These are phyloP conservation scores for Pocillopora verrucosa DNA, from an alignment of 64 coral and sea anemone species.

Conservation along the genomic window DNA sequence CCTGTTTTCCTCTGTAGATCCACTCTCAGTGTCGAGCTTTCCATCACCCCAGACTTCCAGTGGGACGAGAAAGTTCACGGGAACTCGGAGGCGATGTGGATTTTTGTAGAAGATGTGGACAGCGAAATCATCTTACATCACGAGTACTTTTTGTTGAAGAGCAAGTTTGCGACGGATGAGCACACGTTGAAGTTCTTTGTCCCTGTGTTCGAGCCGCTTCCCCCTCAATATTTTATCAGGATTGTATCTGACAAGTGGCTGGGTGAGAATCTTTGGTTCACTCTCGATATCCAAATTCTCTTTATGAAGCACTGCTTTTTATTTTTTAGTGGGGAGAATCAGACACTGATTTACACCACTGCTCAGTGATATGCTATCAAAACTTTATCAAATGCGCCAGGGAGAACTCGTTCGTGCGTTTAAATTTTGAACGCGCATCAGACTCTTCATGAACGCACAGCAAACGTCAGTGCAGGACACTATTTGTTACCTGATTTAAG, in stretches of 20 bases:
- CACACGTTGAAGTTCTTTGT: slow-evolving; percentile 98
- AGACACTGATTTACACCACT: not conserved
- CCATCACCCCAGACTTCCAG: slow-evolving; percentile 96
- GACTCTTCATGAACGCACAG: too few relatives aligned
- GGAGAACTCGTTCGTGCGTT: too few relatives aligned
- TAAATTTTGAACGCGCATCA: too few relatives aligned
- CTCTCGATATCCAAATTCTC: not conserved
- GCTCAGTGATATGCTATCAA: not conserved
- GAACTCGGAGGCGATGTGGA: slow-evolving; percentile 98
- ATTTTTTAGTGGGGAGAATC: not conserved
- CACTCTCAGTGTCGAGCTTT: slow-evolving; percentile 92
- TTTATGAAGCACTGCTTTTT: not conserved
- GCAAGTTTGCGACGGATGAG: slow-evolving; percentile 93
- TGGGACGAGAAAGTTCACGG: slow-evolving; percentile 99
- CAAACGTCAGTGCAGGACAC: too few relatives aligned
- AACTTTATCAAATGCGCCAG: too few relatives aligned
- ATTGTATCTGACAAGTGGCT: slow-evolving; percentile 97
- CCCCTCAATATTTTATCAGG: slow-evolving; percentile 96
- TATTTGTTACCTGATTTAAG: too few relatives aligned
- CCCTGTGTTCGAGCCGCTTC: slow-evolving; percentile 95
- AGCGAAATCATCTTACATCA: slow-evolving; percentile 99
- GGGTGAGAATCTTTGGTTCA: slow-evolving; percentile 41
- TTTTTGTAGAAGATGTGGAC: slow-evolving; percentile 98
- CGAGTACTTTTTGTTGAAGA: slow-evolving; percentile 96
- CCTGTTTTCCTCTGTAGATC: slow-evolving; percentile 48